Conservation (phyloP, 2,797 vertebrate species). For the Acrossocheilus fasciatus region DNA sequence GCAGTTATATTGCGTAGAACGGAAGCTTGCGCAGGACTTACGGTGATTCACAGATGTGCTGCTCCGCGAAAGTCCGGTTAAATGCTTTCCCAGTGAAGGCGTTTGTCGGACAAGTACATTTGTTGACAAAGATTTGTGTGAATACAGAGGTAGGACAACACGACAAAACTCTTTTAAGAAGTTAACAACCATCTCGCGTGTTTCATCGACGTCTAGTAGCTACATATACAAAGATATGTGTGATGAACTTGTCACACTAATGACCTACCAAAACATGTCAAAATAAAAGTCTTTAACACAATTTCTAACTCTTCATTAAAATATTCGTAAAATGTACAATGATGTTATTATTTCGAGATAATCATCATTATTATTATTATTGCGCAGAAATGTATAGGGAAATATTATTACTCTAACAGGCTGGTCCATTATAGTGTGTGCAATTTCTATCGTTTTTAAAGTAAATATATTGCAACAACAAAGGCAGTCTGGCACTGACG, state of each 20-base stretch:
- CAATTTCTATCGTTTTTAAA: background rate
- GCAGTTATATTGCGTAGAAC: background rate
- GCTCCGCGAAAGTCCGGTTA: background rate
- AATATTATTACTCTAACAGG: background rate
- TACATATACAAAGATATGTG: background rate
- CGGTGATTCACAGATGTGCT: slow-evolving; percentile 16
- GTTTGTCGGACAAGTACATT: background rate
- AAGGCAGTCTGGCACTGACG: background rate
- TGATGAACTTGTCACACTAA: background rate
- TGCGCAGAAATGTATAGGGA: background rate
- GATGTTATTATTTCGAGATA: background rate
- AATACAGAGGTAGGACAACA: background rate
- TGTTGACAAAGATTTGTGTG: background rate
- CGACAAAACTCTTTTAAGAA: slow-evolving; percentile 6
- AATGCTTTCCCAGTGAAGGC: background rate
- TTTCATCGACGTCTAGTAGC: background rate
- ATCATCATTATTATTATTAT: background rate
- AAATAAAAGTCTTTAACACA: slow-evolving; percentile 26
- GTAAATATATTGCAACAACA: background rate
- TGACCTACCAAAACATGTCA: slow-evolving; percentile 11
- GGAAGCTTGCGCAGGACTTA: slow-evolving; percentile 20
- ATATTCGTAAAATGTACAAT: background rate
- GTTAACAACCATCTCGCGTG: background rate
- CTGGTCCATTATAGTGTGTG: background rate
- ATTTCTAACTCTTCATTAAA: background rate